Evolutionary conservation across 2,888 invertebrate genomes (phyloP).

Genomic region (Balanococcus diminutus): DNA sequence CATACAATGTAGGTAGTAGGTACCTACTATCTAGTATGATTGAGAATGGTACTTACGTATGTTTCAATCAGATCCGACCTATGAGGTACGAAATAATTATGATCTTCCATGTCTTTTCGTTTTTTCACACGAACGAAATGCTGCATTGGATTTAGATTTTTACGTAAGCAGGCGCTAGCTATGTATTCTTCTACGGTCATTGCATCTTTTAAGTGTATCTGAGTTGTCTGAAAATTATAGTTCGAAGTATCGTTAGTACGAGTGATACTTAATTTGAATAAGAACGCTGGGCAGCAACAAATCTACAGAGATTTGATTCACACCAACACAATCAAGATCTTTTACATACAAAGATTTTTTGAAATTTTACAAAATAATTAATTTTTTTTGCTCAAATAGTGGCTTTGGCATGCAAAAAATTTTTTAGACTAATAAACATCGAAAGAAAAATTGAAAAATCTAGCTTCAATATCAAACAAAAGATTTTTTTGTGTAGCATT

Average conservation of each 20-base stretch:
- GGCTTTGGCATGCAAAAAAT: too few species aligned
- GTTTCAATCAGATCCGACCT: slow-evolving; percentile 93
- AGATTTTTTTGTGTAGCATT: too few species aligned
- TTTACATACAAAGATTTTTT: too few species aligned
- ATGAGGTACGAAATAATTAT: slow-evolving; percentile 95
- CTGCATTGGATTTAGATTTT: slow-evolving; percentile 91
- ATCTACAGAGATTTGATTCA: background rate
- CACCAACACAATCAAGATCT: too few species aligned
- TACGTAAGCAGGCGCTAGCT: slow-evolving; percentile 87
- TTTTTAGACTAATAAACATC: too few species aligned
- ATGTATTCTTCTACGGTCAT: slow-evolving; percentile 97
- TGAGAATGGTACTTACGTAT: slow-evolving; percentile 69
- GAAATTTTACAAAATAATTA: too few species aligned
- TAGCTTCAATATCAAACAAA: too few species aligned
- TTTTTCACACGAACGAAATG: slow-evolving; percentile 95
- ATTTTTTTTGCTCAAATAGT: too few species aligned
- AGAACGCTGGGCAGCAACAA: too few species aligned
- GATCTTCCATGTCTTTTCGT: slow-evolving; percentile 92
- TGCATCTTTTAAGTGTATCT: slow-evolving; percentile 83
- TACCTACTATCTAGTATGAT: background rate
- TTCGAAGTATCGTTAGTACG: too few species aligned
- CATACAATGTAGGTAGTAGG: too few species aligned
- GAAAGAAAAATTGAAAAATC: too few species aligned
- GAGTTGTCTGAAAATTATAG: slow-evolving; percentile 14
- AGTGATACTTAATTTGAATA: background rate